Base-by-base conservation (phyloP, 1,140 invertebrate genomes). In the Microplitis demolitor region DNA sequence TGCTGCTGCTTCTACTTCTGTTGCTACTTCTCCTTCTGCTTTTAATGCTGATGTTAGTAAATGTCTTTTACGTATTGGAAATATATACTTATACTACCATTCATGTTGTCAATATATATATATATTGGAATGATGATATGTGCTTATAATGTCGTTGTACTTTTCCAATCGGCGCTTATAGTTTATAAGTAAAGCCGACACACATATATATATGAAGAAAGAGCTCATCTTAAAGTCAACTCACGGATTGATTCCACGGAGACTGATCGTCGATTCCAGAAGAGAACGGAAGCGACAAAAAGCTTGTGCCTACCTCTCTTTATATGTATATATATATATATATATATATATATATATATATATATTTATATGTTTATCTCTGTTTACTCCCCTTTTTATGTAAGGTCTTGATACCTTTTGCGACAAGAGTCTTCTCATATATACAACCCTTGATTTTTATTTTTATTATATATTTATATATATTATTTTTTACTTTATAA, bases 131-230 rank as follows among this genome's bases (percentile, higher is more conserved):
- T 39, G 24, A 24, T 24, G 24, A 24, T 24, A 24, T 24, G 37
- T 16, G 13, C 3, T 24, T 14, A 24, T 33, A 37, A 72, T 56
- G 58, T 76, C 60, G 39, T 66, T 69, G 66, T 75, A 56, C 68
- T 72, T 80, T 79, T 80, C 78, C 79, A 80, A 76, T 82, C 74
- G 74, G 35, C 74, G 62, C 78, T 71, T 77, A 69, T 69, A 64
- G 37, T 24, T 35, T 60, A 62, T 35, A 62, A 31, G 33, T 60
- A 60, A 8, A 14, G 5, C 9, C 5, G 9, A n/a, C 11, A 61
- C 31, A 24, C 3, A 61, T 61, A 61, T 61, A 34, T 3, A 61
- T 13, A 34, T 61, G 14, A 61, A 66, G 60, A 62, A 60, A 53
- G 50, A 33, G 14, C 54, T 16, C 53, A 4, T 39, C 69, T n/a